A percentile compares a stretch with the other conserved stretches of the same genome.
These are phyloP conservation scores for Hymenopus coronatus DNA, from an alignment of 2,888 invertebrate species.

Conservation along the genomic window DNA sequence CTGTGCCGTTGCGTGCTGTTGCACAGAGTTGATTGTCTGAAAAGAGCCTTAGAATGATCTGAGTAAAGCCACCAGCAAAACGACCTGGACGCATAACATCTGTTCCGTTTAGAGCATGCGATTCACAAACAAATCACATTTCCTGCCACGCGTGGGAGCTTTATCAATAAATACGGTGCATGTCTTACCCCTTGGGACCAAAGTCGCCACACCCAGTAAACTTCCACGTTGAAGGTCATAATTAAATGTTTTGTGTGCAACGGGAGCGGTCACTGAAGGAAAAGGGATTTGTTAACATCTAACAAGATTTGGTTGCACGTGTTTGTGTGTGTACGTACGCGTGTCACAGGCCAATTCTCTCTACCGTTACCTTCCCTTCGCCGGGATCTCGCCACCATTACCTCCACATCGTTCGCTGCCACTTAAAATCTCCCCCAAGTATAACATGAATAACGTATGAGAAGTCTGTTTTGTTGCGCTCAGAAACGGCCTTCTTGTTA, in stretches of 20 bases:
- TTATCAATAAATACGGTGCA: neutral
- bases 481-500: neutral
- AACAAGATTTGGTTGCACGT: neutral
- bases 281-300: neutral
- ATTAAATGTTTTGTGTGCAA: neutral
- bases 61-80: too few relatives aligned
- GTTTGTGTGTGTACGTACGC: neutral
- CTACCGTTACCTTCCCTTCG: neutral
- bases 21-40: too few relatives aligned
- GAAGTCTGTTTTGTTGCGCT: neutral
- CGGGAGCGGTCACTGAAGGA: too few relatives aligned
- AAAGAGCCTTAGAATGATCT: too few relatives aligned
- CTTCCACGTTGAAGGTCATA: neutral
- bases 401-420: neutral
- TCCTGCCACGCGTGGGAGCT: too few relatives aligned
- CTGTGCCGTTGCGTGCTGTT: too few relatives aligned
- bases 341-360: neutral
- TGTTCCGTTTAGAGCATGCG: neutral
- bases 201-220: neutral
- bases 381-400: neutral
- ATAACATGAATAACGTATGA: neutral
- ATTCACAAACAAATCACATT: neutral
- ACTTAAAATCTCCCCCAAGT: neutral
- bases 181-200: neutral
- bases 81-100: too few relatives aligned